phyloP scores from a whole-genome alignment of 2,113 vertebrate genomes.

The Melanerpes formicivorus region DNA sequence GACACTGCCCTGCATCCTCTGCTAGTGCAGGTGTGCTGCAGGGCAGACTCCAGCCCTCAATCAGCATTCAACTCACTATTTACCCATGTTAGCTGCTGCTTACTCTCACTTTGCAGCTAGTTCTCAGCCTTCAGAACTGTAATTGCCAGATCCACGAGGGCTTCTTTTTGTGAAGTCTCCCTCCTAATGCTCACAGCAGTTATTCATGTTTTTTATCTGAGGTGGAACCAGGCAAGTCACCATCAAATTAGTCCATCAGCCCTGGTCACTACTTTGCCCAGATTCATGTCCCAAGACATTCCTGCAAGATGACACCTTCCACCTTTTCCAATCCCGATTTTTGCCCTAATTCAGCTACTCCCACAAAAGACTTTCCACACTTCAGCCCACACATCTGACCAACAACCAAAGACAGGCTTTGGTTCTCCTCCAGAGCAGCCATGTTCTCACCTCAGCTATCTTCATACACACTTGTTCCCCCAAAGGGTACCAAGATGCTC shows the following conservation, averaged over 20 bases:
- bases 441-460: background rate
- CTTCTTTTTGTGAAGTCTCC: background rate
- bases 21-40: rapidly evolving
- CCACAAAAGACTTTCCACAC: background rate
- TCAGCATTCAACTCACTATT: rapidly evolving
- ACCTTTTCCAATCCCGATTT: background rate
- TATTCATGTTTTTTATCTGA: background rate
- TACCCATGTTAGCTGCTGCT: background rate
- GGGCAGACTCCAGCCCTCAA: background rate
- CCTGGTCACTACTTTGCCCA: background rate
- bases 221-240: background rate
- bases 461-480: rapidly evolving
- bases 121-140: background rate
- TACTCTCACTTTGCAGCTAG: background rate
- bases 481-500: background rate
- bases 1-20: background rate
- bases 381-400: background rate
- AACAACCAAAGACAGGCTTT: background rate
- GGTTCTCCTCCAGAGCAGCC: background rate
- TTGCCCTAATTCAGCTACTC: background rate
- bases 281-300: background rate
- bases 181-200: rapidly evolving
- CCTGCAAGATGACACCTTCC: background rate
- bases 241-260: background rate
- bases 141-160: background rate